Conservation (phyloP, 2,797 vertebrate species). For the Synaphobranchus kaupii region DNA sequence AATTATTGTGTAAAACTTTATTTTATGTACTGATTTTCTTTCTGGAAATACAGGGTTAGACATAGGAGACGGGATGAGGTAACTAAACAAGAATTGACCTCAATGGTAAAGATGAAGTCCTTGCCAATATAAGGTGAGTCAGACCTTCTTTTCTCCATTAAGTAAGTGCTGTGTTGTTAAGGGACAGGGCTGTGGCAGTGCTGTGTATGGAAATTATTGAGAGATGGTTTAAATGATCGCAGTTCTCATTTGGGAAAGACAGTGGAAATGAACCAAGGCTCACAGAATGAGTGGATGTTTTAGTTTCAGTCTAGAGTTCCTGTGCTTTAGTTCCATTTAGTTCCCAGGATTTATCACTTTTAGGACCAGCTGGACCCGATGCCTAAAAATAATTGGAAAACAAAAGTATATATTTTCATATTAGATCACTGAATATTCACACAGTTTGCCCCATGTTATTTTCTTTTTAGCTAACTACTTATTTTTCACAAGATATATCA, state of each 20-base stretch:
- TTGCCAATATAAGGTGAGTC: constrained; percentile 71
- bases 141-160: constrained; percentile 26
- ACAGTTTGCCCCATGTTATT: no score
- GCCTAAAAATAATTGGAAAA: no score
- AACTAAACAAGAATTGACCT: constrained; percentile 75
- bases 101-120: constrained; percentile 82
- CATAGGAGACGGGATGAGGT: constrained; percentile 66
- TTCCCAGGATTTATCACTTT: neutral
- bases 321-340: neutral
- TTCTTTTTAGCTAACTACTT: no score
- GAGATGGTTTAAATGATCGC: neutral
- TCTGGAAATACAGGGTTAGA: constrained; percentile 60
- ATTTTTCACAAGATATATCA: no score
- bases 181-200: neutral
- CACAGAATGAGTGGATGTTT: neutral
- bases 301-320: neutral
- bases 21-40: neutral
- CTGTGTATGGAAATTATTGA: neutral
- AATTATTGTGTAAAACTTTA: neutral
- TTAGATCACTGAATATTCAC: no score
- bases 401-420: no score
- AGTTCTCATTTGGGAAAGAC: neutral
- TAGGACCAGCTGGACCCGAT: neutral
- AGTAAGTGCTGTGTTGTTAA: neutral
- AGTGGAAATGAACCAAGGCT: neutral